phyloP scores from a whole-genome alignment of 2,888 invertebrate species.

The Callyntrura guangdongensis region DNA sequence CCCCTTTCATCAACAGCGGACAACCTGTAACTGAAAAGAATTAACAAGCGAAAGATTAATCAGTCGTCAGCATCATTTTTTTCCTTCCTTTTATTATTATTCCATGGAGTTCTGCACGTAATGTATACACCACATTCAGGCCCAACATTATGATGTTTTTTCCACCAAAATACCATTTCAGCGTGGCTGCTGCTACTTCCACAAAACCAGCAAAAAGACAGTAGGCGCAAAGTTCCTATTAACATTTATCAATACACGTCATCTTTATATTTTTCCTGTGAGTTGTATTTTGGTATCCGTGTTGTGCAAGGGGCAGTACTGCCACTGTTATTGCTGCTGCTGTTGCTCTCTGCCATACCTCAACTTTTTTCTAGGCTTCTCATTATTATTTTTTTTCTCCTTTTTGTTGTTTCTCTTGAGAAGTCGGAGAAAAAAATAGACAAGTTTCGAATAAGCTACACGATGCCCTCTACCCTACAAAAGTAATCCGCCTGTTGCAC shows the following conservation, averaged over 20 bases:
- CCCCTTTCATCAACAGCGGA: not conserved
- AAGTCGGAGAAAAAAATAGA: conserved; percentile 8
- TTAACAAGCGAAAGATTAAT: conserved; percentile 61
- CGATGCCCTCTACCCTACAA: too few relatives aligned
- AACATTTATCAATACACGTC: conserved; percentile 46
- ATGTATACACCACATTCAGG: not conserved
- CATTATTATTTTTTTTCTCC: conserved; percentile 16
- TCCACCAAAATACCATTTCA: conserved; percentile 14
- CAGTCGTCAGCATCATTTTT: conserved; percentile 17
- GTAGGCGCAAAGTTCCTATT: conserved; percentile 11
- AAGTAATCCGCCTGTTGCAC: not conserved
- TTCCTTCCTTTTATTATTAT: not conserved
- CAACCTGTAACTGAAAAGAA: conserved; percentile 26
- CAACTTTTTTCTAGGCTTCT: not conserved
- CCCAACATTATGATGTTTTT: conserved; percentile 8
- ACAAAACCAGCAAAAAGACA: too few relatives aligned
- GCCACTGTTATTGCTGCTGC: too few relatives aligned
- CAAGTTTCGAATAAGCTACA: not conserved
- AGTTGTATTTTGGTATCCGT: not conserved
- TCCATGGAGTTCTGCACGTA: conserved; percentile 8
- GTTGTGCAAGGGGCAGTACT: too few relatives aligned
- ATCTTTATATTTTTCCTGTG: conserved; percentile 48
- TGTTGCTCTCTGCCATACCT: not conserved
- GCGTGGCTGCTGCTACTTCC: not conserved
- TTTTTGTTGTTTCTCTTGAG: not conserved